Conservation (phyloP, 2,113 vertebrate species). For the Murina feae region DNA sequence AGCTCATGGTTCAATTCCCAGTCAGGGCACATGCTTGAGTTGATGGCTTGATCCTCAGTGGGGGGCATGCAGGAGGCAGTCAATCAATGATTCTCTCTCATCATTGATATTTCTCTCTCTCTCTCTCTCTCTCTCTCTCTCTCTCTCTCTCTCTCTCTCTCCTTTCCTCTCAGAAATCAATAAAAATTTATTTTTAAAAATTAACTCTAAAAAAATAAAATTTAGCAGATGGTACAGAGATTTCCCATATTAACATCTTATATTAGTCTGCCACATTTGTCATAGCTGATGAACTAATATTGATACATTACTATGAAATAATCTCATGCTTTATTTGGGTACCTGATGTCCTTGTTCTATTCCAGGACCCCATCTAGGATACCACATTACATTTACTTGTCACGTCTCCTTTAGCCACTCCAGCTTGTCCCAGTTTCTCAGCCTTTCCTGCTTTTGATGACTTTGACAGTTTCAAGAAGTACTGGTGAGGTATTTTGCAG, state of each 20-base stretch:
- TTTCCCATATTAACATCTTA: not conserved
- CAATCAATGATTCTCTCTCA: no score
- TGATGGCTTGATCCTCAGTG: no score
- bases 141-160: no score
- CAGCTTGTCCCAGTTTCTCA: not conserved
- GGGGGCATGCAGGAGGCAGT: no score
- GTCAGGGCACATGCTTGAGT: no score
- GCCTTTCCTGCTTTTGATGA: not conserved
- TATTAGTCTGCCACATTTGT: not conserved
- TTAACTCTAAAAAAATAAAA: not conserved
- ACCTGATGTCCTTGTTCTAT: not conserved
- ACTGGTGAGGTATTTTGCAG: not conserved
- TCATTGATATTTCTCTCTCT: no score
- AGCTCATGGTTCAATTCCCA: no score
- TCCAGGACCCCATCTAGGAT: not conserved
- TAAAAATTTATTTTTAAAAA: no score
- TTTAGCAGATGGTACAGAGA: not conserved
- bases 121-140: no score
- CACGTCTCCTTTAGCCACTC: not conserved
- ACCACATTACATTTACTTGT: not conserved
- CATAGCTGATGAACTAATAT: not conserved
- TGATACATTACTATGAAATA: not conserved
- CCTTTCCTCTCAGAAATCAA: no score
- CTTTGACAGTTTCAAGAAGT: not conserved
- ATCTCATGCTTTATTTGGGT: not conserved